These are phyloP conservation scores for Hypocryptadius cinnamomeus DNA, from an alignment of 2,113 vertebrate species.

Conservation along the genomic window DNA sequence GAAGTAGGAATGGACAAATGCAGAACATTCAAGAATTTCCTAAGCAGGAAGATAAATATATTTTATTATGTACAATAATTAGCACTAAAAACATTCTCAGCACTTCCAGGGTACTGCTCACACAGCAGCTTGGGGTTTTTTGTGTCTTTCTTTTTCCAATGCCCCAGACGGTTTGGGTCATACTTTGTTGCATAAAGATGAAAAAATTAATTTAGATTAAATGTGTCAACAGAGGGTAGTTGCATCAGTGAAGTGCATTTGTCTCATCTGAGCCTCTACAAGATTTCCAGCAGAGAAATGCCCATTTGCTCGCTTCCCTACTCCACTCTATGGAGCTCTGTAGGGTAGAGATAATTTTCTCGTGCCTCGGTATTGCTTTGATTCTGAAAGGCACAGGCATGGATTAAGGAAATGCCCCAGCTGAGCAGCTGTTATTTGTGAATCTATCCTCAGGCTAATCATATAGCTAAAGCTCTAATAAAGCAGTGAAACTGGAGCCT, in stretches of 20 bases:
- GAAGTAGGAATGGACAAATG: background rate
- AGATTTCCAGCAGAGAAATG: constrained; percentile 7
- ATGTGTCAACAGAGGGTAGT: background rate
- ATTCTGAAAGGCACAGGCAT: constrained; percentile 10
- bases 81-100: background rate
- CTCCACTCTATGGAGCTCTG: background rate
- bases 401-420: constrained; percentile 43
- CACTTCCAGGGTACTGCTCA: background rate
- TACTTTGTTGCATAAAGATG: background rate
- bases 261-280: background rate
- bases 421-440: constrained; percentile 45
- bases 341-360: constrained; percentile 23
- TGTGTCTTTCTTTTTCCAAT: background rate
- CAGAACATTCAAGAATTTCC: background rate
- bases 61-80: background rate
- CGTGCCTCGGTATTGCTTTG: background rate
- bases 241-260: background rate
- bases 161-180: background rate
- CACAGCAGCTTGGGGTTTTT: background rate
- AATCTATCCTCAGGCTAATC: constrained; percentile 35
- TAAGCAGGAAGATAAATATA: background rate
- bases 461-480: constrained; percentile 14
- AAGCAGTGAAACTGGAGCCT: constrained; percentile 23
- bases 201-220: constrained; percentile 18
- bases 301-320: background rate